Percentiles rank a stretch among this genome's conserved stretches.
These are phyloP conservation scores for Tragelaphus strepsiceros DNA, from an alignment of 2,113 vertebrate species.

Conservation along the genomic window DNA sequence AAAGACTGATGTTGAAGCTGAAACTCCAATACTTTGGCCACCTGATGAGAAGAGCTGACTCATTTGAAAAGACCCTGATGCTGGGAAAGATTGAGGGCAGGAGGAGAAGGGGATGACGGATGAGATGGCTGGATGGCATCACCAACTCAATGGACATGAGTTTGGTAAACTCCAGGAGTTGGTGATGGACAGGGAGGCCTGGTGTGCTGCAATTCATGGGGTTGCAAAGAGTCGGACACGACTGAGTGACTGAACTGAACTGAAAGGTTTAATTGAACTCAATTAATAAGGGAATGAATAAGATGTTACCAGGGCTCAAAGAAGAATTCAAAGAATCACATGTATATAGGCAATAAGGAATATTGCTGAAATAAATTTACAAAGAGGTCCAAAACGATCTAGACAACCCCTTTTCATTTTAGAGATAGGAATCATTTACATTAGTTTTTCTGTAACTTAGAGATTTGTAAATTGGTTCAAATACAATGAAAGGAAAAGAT, in stretches of 20 bases:
- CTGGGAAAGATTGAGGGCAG: not conserved
- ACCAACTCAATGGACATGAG: not conserved
- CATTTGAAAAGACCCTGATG: not conserved
- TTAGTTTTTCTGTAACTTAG: not conserved
- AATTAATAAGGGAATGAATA: not conserved
- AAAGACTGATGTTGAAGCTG: not conserved
- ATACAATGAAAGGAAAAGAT: not conserved
- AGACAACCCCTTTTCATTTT: not conserved
- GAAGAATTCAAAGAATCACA: not conserved
- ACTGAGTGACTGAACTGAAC: not conserved
- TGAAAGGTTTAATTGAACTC: not conserved
- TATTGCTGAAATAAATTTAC: not conserved
- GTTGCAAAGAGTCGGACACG: not conserved
- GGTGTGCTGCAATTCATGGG: not conserved
- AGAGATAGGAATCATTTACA: not conserved
- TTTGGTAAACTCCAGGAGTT: not conserved
- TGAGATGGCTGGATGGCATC: not conserved
- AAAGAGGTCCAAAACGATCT: not conserved
- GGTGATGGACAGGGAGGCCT: not conserved
- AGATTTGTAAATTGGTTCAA: not conserved
- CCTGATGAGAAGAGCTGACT: not conserved
- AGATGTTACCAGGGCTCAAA: not conserved
- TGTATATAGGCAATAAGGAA: not conserved
- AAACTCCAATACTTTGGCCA: not conserved
- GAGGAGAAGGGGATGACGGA: not conserved